Evolutionary conservation across 2,888 invertebrate genomes (phyloP), one percentile per base, ranked within the genome.

Genomic region (Eueremaeus valkanovi): DNA sequence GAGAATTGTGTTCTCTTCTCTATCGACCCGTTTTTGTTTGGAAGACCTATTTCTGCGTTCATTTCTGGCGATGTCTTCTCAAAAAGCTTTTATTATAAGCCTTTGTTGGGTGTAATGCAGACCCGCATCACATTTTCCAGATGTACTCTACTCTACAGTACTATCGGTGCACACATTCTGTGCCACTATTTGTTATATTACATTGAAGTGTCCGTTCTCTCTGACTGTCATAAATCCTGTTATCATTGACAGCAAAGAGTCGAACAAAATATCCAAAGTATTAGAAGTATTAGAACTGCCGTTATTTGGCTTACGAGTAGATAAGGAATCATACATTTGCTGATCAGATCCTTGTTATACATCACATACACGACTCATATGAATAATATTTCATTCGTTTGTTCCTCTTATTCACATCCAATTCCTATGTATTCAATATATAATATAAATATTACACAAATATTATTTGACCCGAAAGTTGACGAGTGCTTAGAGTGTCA

Each of bases 211-310:
- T 70, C 70, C 29, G 3, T 70, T 70, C 42, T 45, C 45, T n/a
- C n/a, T 42, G 42, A 29, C 42, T 70, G 68, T 3, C 70, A 70
- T 70, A 42, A 70, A 70, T 70, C 70, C 70, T 70, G 42, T 70
- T 45, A 70, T 70, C 70, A 5, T 42, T 70, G 42, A 70, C 70
- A 70, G 29, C 18, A 61, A 42, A 45, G 9, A 1, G 6, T 27
- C 24, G 1, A 70, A 27, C 18, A 27, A 11, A 45, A 66, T 66
- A 66, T 58, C 16, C 31, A 24, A 9, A 24, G 24, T 40, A 66
- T 40, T 31, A n/a, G n/a, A n/a, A n/a, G 16, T 16, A 58, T 27
- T 63, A 21, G 63, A n/a, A 3, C 63, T 11, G 29, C 58, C 16
- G 24, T 63, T 27, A 27, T 70, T 70, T 9, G 27, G 45, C 27